Evolutionary conservation across 1,140 invertebrate species (phyloP), one percentile per base, ranked within the genome.

Genomic region (Drosophila lacertosa): DNA sequence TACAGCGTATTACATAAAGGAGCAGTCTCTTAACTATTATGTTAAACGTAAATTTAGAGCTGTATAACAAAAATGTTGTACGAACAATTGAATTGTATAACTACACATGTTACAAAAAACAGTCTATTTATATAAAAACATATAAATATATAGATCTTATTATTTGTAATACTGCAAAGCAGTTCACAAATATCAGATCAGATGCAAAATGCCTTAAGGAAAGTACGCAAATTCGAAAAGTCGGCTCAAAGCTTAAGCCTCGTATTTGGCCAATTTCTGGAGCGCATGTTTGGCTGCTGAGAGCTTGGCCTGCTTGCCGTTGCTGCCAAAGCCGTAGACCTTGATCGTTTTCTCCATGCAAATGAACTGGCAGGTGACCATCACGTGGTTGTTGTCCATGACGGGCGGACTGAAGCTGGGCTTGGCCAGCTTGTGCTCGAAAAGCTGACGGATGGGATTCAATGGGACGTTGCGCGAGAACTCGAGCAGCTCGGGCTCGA

Each of bases 401-500:
- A 72, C 2, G 11, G 70, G 62, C 3, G 83, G 7, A 92, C 91
- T 80, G 68, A 95, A 96, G 6, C 74, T 77, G 0, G 94, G 93
- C 57, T 93, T 92, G 0, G 94, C 92, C 24, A 93, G 92, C 54
- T 92, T 92, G 63, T 92, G 93, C 91, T 99, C 98, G 75, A 96
- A 92, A 3, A 99, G 91, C 73, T 97, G 94, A 54, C 97, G 93
- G 0, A 99, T 95, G 0, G 97, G 95, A 77, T 98, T 97, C 83
- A 97, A 97, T 3, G 98, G 98, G 6, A 98, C 95, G 74, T 96
- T 94, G 63, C 92, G 93, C 29, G 95, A 95, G 91, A 98, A 99
- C 74, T 93, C 90, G 20, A 94, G 91, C 1, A 97, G 95, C 92
- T 97, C 96, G 35, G 93, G 92, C 66, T 94, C 91, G 94, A 97